Conservation (phyloP, 2,797 vertebrate genomes). For the Spheniscus humboldti region DNA sequence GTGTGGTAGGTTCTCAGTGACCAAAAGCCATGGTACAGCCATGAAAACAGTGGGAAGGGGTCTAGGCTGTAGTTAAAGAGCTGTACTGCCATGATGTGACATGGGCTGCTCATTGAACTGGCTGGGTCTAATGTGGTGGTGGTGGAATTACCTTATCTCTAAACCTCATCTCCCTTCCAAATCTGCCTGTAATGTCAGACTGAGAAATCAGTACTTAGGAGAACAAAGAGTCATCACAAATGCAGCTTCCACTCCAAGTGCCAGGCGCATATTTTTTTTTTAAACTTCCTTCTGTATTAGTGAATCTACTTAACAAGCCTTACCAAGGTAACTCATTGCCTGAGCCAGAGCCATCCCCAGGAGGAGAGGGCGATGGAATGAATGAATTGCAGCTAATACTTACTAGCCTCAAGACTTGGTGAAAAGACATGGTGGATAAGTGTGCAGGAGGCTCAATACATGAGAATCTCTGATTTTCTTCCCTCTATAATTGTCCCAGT, state of each 20-base stretch:
- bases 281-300: not conserved
- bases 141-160: not conserved
- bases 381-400: not conserved
- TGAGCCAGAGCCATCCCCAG: not conserved
- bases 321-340: not conserved
- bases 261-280: not conserved
- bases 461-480: not conserved
- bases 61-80: not conserved
- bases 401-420: not conserved
- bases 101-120: not conserved
- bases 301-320: not conserved
- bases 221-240: not conserved
- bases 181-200: not conserved
- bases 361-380: not conserved
- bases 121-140: not conserved
- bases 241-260: not conserved
- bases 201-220: not conserved
- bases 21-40: not conserved
- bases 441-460: not conserved
- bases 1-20: not conserved
- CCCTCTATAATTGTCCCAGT: not conserved
- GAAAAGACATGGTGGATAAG: not conserved
- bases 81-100: not conserved
- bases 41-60: not conserved
- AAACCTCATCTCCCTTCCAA: slow-evolving; percentile 14